Conservation (phyloP, 23 tunicate genomes). For the Trididemnum miniatum region DNA sequence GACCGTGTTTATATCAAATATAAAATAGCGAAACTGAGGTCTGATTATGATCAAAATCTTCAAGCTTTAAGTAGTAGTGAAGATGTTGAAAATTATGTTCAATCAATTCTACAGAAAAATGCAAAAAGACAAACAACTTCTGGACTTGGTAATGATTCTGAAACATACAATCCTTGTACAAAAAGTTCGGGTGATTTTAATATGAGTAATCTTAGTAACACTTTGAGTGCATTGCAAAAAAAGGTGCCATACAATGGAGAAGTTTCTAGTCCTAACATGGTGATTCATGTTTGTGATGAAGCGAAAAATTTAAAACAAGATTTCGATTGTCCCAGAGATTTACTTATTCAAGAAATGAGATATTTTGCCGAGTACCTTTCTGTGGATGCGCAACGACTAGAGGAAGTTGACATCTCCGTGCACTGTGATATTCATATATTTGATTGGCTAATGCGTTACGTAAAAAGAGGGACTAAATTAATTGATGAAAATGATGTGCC, state of each 20-base stretch:
- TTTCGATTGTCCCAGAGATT: constrained; percentile 90
- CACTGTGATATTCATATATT: constrained; percentile 99
- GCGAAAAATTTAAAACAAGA: constrained; percentile 85
- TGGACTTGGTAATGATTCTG: neutral
- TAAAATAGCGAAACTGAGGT: neutral
- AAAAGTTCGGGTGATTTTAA: constrained; percentile 10
- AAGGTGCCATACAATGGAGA: neutral
- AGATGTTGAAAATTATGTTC: constrained; percentile 17
- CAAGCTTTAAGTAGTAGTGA: neutral
- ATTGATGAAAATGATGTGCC: constrained; percentile 57
- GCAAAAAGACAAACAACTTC: neutral
- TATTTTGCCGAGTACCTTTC: constrained; percentile 96
- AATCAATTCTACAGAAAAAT: constrained; percentile 17
- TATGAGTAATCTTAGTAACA: neutral
- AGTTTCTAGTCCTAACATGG: constrained; percentile 61
- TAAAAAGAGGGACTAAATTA: constrained; percentile 69
- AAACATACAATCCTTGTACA: neutral
- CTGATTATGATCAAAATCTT: neutral
- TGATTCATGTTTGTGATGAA: constrained; percentile 97
- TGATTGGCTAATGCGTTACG: constrained; percentile 96
- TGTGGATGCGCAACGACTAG: constrained; percentile 73
- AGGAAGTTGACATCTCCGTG: constrained; percentile 98
- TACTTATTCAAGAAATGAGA: constrained; percentile 92
- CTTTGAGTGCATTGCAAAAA: neutral
- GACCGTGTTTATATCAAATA: constrained; percentile 4